phyloP scores from a whole-genome alignment of 2,797 vertebrate species.

The Champsocephalus esox region DNA sequence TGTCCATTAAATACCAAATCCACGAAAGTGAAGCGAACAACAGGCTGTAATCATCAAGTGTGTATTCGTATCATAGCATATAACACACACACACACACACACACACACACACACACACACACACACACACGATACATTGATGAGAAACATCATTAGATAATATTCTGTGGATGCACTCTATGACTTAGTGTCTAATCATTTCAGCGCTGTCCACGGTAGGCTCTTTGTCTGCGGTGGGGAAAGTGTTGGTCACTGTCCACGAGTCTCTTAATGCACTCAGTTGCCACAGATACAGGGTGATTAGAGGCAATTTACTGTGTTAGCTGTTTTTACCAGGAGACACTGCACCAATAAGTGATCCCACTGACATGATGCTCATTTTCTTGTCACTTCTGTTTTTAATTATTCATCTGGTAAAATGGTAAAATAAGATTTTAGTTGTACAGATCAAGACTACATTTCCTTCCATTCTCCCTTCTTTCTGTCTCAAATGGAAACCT shows the following conservation, averaged over 20 bases:
- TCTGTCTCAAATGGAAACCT: background rate
- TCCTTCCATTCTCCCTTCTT: background rate
- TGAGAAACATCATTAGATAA: background rate
- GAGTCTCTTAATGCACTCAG: conserved; percentile 56
- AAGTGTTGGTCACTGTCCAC: conserved; percentile 40
- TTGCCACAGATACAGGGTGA: conserved; percentile 70
- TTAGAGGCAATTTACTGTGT: conserved; percentile 69
- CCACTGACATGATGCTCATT: conserved; percentile 29
- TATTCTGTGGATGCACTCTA: background rate
- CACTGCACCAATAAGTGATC: conserved; percentile 20
- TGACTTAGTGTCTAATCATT: conserved; percentile 5
- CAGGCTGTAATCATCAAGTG: background rate
- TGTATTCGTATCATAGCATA: background rate
- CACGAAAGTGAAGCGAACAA: background rate
- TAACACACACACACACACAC: background rate
- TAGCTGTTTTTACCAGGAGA: conserved; percentile 54
- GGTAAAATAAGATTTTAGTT: background rate
- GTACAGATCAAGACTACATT: background rate
- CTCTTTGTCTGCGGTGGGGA: conserved; percentile 24
- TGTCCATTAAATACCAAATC: conserved; percentile 11
- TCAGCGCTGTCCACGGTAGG: background rate
- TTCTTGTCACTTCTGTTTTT: conserved; percentile 38
- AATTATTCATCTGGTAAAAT: conserved; percentile 13
- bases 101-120: no score
- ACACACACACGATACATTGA: no score